A percentile compares a stretch with the other conserved stretches of the same genome.
phyloP scores from a whole-genome alignment of 2,113 vertebrate genomes.

The Recurvirostra avosetta region DNA sequence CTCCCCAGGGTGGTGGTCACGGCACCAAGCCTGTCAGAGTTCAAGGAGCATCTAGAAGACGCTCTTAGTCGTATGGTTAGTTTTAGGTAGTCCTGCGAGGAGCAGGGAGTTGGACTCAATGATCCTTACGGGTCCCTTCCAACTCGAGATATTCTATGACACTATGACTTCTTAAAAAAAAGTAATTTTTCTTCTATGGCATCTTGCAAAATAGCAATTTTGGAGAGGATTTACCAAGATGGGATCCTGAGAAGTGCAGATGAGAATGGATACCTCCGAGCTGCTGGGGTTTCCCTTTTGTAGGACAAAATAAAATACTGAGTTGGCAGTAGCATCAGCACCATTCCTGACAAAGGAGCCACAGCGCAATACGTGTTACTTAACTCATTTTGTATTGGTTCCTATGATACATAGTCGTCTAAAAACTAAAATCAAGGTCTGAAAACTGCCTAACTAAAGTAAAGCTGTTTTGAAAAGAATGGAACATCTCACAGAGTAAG shows the following conservation, averaged over 20 bases:
- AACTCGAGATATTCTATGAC: neutral
- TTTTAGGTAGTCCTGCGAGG: neutral
- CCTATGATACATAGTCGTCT: neutral
- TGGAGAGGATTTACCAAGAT: neutral
- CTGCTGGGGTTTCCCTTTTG: neutral
- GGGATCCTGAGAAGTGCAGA: neutral
- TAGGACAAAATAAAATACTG: neutral
- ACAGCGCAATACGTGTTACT: rapidly evolving
- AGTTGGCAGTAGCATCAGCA: neutral
- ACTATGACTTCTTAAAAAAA: neutral
- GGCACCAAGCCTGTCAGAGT: neutral
- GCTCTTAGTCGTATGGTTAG: neutral
- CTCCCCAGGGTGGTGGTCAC: neutral
- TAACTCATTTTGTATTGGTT: neutral
- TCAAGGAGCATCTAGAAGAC: neutral
- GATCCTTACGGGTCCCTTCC: neutral
- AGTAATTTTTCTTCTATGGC: neutral
- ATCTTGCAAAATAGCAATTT: neutral
- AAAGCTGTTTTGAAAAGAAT: neutral
- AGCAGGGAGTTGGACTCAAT: neutral
- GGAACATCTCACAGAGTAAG: neutral
- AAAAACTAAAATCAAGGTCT: neutral
- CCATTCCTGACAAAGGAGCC: neutral
- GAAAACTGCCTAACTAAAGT: neutral
- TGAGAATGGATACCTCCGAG: neutral